These are phyloP conservation scores for Artibeus lituratus DNA, from an alignment of 2,797 vertebrate species.

Conservation along the genomic window DNA sequence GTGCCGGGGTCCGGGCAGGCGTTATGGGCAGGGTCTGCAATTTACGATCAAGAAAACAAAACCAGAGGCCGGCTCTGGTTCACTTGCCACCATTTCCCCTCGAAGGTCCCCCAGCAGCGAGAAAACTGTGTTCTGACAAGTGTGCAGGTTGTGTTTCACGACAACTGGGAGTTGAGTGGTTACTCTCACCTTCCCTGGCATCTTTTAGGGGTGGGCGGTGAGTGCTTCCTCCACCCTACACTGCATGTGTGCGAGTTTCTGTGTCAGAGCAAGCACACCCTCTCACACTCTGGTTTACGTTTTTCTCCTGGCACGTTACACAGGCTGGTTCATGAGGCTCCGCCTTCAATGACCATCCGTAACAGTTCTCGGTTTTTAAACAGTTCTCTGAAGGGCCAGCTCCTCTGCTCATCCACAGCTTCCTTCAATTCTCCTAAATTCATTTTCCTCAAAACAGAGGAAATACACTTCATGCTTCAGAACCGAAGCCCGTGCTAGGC, in stretches of 20 bases:
- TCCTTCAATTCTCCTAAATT: too few species aligned
- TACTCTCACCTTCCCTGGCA: neutral
- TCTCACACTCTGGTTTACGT: neutral
- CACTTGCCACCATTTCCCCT: too few species aligned
- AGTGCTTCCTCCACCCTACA: neutral
- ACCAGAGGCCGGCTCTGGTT: too few species aligned
- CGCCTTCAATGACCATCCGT: neutral
- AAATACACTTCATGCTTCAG: constrained; percentile 20
- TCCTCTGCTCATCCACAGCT: too few species aligned
- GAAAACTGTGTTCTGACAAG: constrained; percentile 7
- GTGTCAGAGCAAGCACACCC: neutral
- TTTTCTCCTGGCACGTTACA: neutral
- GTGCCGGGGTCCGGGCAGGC: too few species aligned
- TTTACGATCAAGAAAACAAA: too few species aligned
- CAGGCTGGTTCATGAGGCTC: neutral
- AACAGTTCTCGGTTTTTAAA: neutral
- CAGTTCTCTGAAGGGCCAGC: neutral
- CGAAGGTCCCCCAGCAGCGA: too few species aligned
- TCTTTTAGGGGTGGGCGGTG: neutral
- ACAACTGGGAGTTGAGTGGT: neutral
- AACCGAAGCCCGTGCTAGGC: neutral
- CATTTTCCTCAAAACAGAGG: too few species aligned
- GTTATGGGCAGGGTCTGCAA: too few species aligned
- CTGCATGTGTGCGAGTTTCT: neutral
- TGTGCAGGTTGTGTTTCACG: neutral